Conservation (phyloP, 2,113 vertebrate species). For the Pardalotus punctatus region DNA sequence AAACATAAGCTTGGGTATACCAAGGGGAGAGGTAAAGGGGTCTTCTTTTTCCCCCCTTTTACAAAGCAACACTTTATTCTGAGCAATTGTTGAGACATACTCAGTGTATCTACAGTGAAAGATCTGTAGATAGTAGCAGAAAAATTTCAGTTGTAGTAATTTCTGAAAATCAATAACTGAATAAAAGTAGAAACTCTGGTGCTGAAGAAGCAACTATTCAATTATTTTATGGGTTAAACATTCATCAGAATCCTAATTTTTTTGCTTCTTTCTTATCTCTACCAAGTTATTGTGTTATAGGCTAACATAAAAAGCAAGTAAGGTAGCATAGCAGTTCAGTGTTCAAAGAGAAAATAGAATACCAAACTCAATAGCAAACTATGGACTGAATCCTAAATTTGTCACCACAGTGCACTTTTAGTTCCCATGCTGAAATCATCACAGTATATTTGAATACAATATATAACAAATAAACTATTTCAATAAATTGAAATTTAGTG, state of each 20-base stretch:
- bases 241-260: background rate
- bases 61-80: background rate
- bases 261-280: background rate
- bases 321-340: background rate
- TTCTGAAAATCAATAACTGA: background rate
- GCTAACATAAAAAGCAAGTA: background rate
- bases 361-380: background rate
- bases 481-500: background rate
- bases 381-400: background rate
- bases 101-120: background rate
- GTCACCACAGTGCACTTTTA: background rate
- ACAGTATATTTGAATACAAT: background rate
- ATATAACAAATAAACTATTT: background rate
- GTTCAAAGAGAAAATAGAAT: background rate
- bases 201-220: background rate
- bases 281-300: background rate
- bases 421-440: background rate
- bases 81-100: background rate
- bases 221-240: background rate
- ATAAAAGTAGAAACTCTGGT: background rate
- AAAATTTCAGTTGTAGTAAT: background rate
- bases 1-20: constrained; percentile 69
- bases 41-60: background rate
- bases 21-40: constrained; percentile 69
- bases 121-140: background rate